A percentile compares a stretch with the other conserved stretches of the same genome.
phyloP scores from a whole-genome alignment of 2,113 vertebrate species.

The Numida meleagris region DNA sequence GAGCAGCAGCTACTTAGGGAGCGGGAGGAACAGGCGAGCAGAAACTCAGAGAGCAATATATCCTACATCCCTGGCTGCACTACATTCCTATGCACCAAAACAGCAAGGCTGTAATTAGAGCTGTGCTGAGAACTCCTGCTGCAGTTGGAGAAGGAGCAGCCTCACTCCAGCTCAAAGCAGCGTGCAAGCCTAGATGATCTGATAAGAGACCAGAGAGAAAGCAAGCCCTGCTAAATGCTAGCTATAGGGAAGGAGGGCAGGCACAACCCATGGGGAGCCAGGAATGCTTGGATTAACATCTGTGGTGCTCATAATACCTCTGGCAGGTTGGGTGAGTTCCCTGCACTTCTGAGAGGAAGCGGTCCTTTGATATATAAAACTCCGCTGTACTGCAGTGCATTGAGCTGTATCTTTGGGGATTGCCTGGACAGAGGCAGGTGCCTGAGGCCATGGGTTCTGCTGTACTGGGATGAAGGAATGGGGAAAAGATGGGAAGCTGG shows the following conservation, averaged over 20 bases:
- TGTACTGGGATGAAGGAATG: not conserved
- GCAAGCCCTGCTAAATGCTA: not conserved
- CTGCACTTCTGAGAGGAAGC: not conserved
- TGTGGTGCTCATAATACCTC: not conserved
- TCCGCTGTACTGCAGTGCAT: not conserved
- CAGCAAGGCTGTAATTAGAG: not conserved
- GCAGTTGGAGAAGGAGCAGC: not conserved
- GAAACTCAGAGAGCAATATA: not conserved
- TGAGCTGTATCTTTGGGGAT: not conserved
- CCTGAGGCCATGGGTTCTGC: not conserved
- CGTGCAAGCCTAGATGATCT: not conserved
- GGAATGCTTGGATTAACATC: not conserved
- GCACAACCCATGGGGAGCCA: accelerated
- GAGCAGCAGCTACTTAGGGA: not conserved
- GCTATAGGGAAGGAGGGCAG: not conserved
- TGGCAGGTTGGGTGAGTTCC: not conserved
- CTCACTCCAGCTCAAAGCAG: not conserved
- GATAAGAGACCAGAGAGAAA: not conserved
- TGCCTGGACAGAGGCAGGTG: not conserved
- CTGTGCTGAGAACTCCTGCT: not conserved
- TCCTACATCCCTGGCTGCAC: not conserved
- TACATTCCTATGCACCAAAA: not conserved
- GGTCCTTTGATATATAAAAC: not conserved
- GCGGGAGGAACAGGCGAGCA: not conserved
- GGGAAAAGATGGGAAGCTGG: not conserved